Evolutionary conservation across 2,888 invertebrate genomes (phyloP).

Genomic region (Andrena bucephala): DNA sequence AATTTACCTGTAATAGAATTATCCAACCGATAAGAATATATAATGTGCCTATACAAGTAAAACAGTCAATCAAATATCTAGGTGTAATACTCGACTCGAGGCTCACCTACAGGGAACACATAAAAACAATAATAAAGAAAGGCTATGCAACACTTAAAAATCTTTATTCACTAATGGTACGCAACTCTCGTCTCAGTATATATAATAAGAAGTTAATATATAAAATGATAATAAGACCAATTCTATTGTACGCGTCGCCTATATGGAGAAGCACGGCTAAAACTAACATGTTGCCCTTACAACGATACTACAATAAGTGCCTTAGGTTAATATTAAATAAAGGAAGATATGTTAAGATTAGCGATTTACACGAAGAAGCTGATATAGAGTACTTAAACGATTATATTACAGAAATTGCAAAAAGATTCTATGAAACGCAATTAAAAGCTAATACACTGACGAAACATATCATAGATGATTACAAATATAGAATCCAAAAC

Average conservation of each 20-base stretch:
- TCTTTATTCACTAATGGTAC: constrained; percentile 1
- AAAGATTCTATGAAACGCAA: too few species aligned
- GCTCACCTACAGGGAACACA: background rate
- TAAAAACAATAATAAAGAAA: constrained; percentile 17
- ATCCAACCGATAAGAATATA: background rate
- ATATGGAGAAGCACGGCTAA: constrained; percentile 12
- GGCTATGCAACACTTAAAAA: constrained; percentile 5
- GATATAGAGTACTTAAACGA: too few species aligned
- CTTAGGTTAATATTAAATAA: constrained; percentile 3
- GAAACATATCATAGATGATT: too few species aligned
- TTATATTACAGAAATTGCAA: too few species aligned
- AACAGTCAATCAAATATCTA: background rate
- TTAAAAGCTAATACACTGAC: too few species aligned
- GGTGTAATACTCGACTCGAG: background rate
- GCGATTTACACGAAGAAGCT: too few species aligned
- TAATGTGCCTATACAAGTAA: background rate
- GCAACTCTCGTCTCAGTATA: background rate
- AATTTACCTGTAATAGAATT: background rate
- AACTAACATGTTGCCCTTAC: background rate
- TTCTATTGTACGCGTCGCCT: background rate
- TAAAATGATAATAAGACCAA: constrained; percentile 4
- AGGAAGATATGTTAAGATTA: background rate
- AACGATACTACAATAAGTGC: constrained; percentile 12
- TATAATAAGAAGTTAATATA: background rate
- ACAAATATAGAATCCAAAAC: too few species aligned